phyloP scores from a whole-genome alignment of 2,888 invertebrate species.

The Oegoconia quadripuncta region DNA sequence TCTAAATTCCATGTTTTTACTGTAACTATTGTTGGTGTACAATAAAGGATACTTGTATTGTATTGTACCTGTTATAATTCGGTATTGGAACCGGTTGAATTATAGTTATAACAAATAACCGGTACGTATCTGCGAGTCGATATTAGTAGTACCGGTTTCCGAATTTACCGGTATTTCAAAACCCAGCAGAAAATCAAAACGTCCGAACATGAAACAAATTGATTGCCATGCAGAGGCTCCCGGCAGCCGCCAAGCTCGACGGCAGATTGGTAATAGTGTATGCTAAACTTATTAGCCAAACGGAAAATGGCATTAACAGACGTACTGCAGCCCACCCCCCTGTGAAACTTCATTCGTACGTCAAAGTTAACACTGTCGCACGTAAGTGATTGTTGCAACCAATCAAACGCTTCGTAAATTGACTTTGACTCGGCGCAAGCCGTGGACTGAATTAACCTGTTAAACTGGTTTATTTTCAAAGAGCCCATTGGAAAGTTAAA shows the following conservation, averaged over 20 bases:
- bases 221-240: slow-evolving; percentile 65
- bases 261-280: slow-evolving; percentile 76
- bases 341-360: slow-evolving; percentile 66
- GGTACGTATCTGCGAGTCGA: too few species aligned
- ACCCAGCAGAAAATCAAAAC: slow-evolving; percentile 74
- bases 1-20: too few species aligned
- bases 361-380: slow-evolving; percentile 66
- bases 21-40: too few species aligned
- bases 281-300: slow-evolving; percentile 78
- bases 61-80: too few species aligned
- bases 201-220: slow-evolving; percentile 72
- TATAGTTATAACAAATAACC: too few species aligned
- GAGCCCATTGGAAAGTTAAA: slow-evolving; percentile 17
- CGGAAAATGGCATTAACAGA: slow-evolving; percentile 75
- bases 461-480: slow-evolving; percentile 38
- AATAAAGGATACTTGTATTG: too few species aligned
- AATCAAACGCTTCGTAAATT: slow-evolving; percentile 66
- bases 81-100: too few species aligned
- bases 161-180: too few species aligned
- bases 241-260: slow-evolving; percentile 57
- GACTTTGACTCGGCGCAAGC: slow-evolving; percentile 38
- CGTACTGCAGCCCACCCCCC: slow-evolving; percentile 48
- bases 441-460: slow-evolving; percentile 46
- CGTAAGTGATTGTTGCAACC: slow-evolving; percentile 73
- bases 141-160: too few species aligned